These are phyloP conservation scores for Tiliacea citrago DNA, from an alignment of 2,888 invertebrate species.

Conservation along the genomic window DNA sequence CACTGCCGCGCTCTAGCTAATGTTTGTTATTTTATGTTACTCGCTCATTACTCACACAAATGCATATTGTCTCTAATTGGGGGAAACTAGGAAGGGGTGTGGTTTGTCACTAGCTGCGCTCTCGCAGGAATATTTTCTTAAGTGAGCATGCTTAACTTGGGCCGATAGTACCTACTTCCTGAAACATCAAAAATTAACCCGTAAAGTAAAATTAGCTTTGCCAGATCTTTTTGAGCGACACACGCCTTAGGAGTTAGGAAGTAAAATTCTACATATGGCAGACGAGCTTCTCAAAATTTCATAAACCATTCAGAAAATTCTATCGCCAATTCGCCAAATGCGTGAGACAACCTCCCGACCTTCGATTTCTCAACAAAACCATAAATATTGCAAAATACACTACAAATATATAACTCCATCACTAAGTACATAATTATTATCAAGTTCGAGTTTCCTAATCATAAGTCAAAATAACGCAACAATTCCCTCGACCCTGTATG, in stretches of 20 bases:
- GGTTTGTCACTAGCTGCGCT: too few species aligned
- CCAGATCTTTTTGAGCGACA: neutral
- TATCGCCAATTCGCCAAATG: neutral
- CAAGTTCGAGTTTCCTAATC: constrained; percentile 30
- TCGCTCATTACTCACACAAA: too few species aligned
- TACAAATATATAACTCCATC: neutral
- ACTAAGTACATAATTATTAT: neutral
- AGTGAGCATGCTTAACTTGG: too few species aligned
- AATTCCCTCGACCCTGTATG: constrained; percentile 28
- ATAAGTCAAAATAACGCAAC: constrained; percentile 18
- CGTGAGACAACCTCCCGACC: neutral
- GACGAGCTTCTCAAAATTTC: neutral
- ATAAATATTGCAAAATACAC: constrained; percentile 24
- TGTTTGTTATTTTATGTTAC: too few species aligned
- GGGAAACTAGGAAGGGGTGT: too few species aligned
- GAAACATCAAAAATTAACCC: neutral
- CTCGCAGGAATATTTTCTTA: too few species aligned
- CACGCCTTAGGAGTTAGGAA: neutral
- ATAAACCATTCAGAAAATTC: neutral
- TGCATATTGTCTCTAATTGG: too few species aligned
- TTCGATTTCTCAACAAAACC: constrained; percentile 9
- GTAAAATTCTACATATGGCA: neutral
- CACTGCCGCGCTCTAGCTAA: too few species aligned
- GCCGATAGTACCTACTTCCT: neutral
- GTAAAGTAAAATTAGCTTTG: neutral